These are phyloP conservation scores for Nerophis ophidion DNA, from an alignment of 2,113 vertebrate genomes.

Conservation along the genomic window DNA sequence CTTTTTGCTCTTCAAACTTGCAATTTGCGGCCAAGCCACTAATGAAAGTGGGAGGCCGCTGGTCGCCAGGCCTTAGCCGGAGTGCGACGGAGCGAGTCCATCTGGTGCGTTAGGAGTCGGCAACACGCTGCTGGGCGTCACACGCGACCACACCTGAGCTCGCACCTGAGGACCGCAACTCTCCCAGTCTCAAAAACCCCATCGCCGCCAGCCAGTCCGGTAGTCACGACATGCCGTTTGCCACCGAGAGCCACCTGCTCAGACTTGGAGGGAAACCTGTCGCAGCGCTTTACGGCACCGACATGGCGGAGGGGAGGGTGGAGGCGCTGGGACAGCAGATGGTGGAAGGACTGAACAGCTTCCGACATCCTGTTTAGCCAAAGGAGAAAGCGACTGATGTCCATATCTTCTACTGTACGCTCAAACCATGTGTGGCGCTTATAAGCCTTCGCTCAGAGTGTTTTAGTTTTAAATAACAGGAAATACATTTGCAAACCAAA, in stretches of 20 bases:
- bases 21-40: slow-evolving; percentile 61
- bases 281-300: slow-evolving; percentile 34
- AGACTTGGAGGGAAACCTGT: slow-evolving; percentile 45
- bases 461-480: too few species aligned
- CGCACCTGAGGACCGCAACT: slow-evolving; percentile 44
- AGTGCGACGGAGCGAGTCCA: slow-evolving; percentile 69
- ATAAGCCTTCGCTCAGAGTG: background rate
- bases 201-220: slow-evolving; percentile 26
- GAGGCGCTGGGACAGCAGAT: slow-evolving; percentile 54
- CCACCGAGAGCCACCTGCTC: slow-evolving; percentile 53
- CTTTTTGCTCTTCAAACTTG: slow-evolving; percentile 70
- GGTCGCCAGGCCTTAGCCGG: slow-evolving; percentile 67
- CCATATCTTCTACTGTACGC: background rate
- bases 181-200: slow-evolving; percentile 19
- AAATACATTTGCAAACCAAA: too few species aligned
- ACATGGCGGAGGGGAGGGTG: slow-evolving; percentile 26
- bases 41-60: slow-evolving; percentile 73
- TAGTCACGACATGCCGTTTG: slow-evolving; percentile 26
- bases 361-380: slow-evolving; percentile 36
- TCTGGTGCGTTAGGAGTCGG: slow-evolving; percentile 71
- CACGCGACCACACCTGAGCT: slow-evolving; percentile 27
- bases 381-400: slow-evolving; percentile 4
- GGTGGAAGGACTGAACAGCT: slow-evolving; percentile 43
- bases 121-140: slow-evolving; percentile 46
- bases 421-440: slow-evolving; percentile 1